Base-by-base conservation (phyloP, 2,113 vertebrate species). In the Bos indicus region DNA sequence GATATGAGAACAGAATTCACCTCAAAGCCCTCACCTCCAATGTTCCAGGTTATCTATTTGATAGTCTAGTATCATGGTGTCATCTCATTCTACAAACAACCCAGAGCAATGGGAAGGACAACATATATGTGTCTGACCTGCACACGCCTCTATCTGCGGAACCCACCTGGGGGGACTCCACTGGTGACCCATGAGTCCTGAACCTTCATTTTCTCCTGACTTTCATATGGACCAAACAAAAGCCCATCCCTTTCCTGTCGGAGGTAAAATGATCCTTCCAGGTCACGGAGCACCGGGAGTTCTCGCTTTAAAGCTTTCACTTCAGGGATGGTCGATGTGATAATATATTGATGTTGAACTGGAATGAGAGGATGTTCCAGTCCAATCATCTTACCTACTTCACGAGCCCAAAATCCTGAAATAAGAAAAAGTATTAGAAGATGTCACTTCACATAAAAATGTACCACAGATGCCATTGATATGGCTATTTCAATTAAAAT, bases 261-360 rank as follows among this genome's bases (percentile, higher is more conserved):
- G 52, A 99, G 92, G 92, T 99, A 99, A 97, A 99, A 99, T 0
- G 99, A 99, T 14, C 99, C 99, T 98, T 99, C 99, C 97, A 99
- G 98, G 92, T 99, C 99, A 54, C 99, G 99, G 97, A 99, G 99
- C 82, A 99, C 99, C 0, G 99, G 99, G 43, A 99, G 98, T 98
- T 99, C 99, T 96, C 85, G 99, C 97, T 99, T 99, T 97, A 99
- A 98, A 81, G 99, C 99, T 98, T 99, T 99, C 92, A 99, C 99
- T 99, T 99, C 99, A 0, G 99, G 99, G 36, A 99, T 98, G 0
- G 99, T 99, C 0, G 99, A 99, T 0, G 99, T 99, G 52, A 99
- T 99, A 5, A 99, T 98, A 33, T 99, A 99, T n/a, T 99, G 99
- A 98, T 99, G 99, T 94, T 99, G 99, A 89, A 99, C 99, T 0